Base-by-base conservation (phyloP, 1,140 invertebrate species). In the Lordiphosa stackelbergi region DNA sequence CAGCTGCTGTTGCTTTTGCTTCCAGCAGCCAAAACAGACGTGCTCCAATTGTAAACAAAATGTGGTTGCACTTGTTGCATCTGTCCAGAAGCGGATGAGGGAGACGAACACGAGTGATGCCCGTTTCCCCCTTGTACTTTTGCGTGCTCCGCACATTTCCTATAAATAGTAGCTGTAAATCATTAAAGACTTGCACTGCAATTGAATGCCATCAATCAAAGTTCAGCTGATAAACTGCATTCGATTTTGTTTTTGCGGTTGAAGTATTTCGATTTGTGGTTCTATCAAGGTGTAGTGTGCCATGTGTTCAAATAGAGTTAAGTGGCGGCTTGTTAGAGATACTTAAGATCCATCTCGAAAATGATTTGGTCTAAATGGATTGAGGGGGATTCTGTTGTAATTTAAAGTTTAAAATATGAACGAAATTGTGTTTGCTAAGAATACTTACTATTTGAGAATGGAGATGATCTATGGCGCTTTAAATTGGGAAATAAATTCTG, bases 31-130 rank as follows among this genome's bases (percentile, higher is more conserved):
- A 69, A 78, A 74, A 79, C 75, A 79, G 66, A 79, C 74, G 75
- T 79, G 74, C 75, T 81, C 52, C 75, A 81, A 79, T 74, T 79
- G 75, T 79, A 79, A 79, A 79, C 75, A 79, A 81, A 72, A 74
- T 52, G 49, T 36, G 28, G 49, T 53, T 53, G 64, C 64, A 65
- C 54, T 77, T 73, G 65, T 34, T 59, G 47, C 66, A 65, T 61
- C 75, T 70, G 64, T 53, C 57, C 58, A 35, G 48, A 40, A 43
- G 45, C 38, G 42, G 46, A n/a, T 69, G 71, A 59, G 62, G 63
- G 51, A 47, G 43, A 36, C 35, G 63, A 42, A 47, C 36, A 31
- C 35, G 43, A 12, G n/a, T 40, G 37, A 47, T 60, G 41, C 28
- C 36, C 11, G 66, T 52, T 64, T 59, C 52, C 63, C 55, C 47